Base-by-base conservation (phyloP, 2,113 vertebrate species). In the Erythrocercus mccallii region DNA sequence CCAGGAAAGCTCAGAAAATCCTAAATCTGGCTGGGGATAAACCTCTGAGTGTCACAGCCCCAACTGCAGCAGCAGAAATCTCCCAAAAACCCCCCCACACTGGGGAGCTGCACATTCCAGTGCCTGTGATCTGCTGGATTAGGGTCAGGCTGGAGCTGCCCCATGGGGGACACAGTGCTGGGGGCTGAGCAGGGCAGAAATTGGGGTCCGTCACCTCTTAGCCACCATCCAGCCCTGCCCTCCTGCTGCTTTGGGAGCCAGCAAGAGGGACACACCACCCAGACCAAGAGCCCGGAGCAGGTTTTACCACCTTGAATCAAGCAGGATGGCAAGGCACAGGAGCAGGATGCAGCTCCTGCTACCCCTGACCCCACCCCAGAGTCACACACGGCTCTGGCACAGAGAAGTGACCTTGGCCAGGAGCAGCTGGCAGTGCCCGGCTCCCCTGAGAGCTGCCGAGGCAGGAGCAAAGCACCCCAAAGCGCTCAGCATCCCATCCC, bases 311-410 rank as follows among this genome's bases (percentile, higher is more conserved):
- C 68, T 12, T 3, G 37, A 50, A 37, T 6, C 18, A 1, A 45
- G 31, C 50, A 35, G 76, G 51, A 28, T 12, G 4, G 25, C 51
- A 23, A 21, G 11, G 42, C 53, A 47, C 35, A 5, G 71, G 35
- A 50, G 81, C 28, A 69, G 58, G 62, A 35, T 4, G 4, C 23
- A 24, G 40, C 51, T 38, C 70, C 50, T 57, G 66, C 76, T 58
- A 76, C 53, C 38, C 24, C 12, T 12, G 17, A 38, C 14, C 80
- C 53, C 28, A 2, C 1, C 23, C 24, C 47, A n/a, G 71, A 28
- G 81, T 15, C 71, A 44, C 57, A 21, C 51, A 4, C 0, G 0
- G 73, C 60, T 16, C 20, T 2, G 1, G 53, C 31, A 33, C 0
- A 0, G 6, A 76, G 48, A 8, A 25, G 18, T 35, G 85, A 95